Base-by-base conservation (phyloP, 2,113 vertebrate species). In the Megaleporinus macrocephalus region DNA sequence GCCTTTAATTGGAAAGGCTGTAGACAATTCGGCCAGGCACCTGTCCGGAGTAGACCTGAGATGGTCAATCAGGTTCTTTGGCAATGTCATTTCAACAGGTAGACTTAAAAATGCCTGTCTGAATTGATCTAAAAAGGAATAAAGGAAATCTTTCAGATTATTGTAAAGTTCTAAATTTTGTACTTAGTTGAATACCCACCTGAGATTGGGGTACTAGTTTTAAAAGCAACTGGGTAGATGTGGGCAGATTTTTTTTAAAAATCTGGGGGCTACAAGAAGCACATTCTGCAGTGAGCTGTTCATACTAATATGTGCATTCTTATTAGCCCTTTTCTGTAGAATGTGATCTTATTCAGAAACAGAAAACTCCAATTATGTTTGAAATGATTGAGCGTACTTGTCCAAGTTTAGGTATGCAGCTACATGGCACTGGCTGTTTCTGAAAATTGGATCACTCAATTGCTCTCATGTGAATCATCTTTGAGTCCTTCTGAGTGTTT, bases 1-100 rank as follows among this genome's bases (percentile, higher is more conserved):
- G 55, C 24, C 14, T 73, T 69, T 62, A 9, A n/a, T 14, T 75
- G 63, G 20, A 82, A 73, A 62, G 16, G 47, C 66, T 63, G 47
- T n/a, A 65, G 61, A 51, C 27, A 57, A 30, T 53, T n/a, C 44
- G 55, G 71, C 16, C 47, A 73, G 22, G 26, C 49, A 73, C 41
- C 30, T 30, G 55, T 77, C 65, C 74, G 47, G 70, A 77, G 41
- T 26, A 62, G 44, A 55, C n/a, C 44, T 55, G 16, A 29, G 24
- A 73, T 44, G 36, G 26, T n/a, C 49, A 5, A 36, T 36, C 24
- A 22, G 29, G 29, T 41, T 53, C 41, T 26, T 33, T 61, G 51
- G 18, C 12, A 59, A 1, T 24, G 57, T 41, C 41, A 24, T 27
- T 27, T 53, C 47, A 57, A 55, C 71, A 80, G 44, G 29, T 41